Evolutionary conservation across 2,888 invertebrate genomes (phyloP).

Genomic region (Tachina lurida): DNA sequence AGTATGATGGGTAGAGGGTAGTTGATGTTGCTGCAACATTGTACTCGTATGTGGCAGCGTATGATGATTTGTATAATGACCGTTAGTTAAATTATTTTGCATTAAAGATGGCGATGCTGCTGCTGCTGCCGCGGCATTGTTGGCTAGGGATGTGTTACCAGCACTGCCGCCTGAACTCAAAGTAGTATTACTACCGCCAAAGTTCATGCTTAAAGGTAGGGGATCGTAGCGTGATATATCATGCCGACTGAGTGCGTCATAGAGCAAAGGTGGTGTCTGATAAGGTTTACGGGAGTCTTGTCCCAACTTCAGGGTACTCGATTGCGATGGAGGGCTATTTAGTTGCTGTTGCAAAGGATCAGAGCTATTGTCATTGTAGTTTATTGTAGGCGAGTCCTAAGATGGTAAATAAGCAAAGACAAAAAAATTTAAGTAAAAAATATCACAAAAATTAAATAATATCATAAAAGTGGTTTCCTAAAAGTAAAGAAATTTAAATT

Average conservation of each 20-base stretch:
- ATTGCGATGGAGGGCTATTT: conserved; percentile 81
- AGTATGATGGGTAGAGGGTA: conserved; percentile 71
- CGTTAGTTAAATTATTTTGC: conserved; percentile 71
- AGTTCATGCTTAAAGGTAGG: conserved; percentile 77
- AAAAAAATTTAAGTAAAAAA: background rate
- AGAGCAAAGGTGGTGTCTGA: conserved; percentile 79
- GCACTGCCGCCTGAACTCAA: conserved; percentile 75
- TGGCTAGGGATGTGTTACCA: conserved; percentile 73
- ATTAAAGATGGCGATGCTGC: conserved; percentile 54
- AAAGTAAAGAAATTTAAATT: no score
- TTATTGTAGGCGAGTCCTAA: conserved; percentile 73
- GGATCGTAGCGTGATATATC: conserved; percentile 80
- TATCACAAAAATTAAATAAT: conserved; percentile 16
- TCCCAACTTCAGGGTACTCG: conserved; percentile 81
- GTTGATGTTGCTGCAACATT: conserved; percentile 72
- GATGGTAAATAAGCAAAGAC: no score
- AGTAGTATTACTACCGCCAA: conserved; percentile 76
- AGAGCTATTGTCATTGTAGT: conserved; percentile 73
- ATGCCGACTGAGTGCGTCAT: conserved; percentile 79
- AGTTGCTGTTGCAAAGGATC: conserved; percentile 78
- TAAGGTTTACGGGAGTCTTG: conserved; percentile 79
- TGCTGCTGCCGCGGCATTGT: conserved; percentile 60
- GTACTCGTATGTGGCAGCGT: conserved; percentile 77
- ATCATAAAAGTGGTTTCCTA: conserved; percentile 1
- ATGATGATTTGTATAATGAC: conserved; percentile 75